phyloP scores from a whole-genome alignment of 2,888 invertebrate genomes.

The Aethes cnicana region DNA sequence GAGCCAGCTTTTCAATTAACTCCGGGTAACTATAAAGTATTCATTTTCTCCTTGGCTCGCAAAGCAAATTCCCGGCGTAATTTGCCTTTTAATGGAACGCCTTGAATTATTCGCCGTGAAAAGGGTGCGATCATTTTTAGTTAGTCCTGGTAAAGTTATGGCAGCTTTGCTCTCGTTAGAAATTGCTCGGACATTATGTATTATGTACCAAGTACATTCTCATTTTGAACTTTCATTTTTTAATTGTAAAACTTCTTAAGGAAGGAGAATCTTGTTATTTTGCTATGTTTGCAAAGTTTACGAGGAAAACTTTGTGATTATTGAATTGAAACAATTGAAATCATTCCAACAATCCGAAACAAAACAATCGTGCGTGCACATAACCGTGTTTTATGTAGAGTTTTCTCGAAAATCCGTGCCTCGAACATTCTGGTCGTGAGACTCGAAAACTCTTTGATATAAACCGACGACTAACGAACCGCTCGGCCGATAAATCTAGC shows the following conservation, averaged over 20 bases:
- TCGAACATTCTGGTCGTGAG: conserved; percentile 70
- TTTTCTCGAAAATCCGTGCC: conserved; percentile 71
- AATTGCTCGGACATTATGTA: too few relatives aligned
- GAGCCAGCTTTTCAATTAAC: conserved; percentile 24
- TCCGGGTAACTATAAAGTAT: not conserved
- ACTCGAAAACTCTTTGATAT: conserved; percentile 67
- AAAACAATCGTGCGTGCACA: conserved; percentile 73
- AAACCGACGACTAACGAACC: conserved; percentile 66
- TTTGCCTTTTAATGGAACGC: conserved; percentile 10
- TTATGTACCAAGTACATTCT: too few relatives aligned
- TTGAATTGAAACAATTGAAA: too few relatives aligned
- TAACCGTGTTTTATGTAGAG: conserved; percentile 47
- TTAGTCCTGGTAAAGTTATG: too few relatives aligned
- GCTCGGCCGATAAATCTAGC: conserved; percentile 40
- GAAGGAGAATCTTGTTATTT: too few relatives aligned
- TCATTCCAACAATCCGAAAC: conserved; percentile 35
- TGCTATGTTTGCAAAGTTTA: too few relatives aligned
- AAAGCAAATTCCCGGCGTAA: conserved; percentile 12
- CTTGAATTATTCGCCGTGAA: not conserved
- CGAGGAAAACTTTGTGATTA: too few relatives aligned
- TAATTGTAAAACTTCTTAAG: too few relatives aligned
- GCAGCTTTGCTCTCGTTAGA: too few relatives aligned
- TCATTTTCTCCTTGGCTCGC: conserved; percentile 11
- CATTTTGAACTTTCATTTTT: too few relatives aligned
- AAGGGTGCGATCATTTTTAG: not conserved